Evolutionary conservation across 2,797 vertebrate species (phyloP), one percentile per base, ranked within the genome.

Genomic region (Leptatherina wallacei): DNA sequence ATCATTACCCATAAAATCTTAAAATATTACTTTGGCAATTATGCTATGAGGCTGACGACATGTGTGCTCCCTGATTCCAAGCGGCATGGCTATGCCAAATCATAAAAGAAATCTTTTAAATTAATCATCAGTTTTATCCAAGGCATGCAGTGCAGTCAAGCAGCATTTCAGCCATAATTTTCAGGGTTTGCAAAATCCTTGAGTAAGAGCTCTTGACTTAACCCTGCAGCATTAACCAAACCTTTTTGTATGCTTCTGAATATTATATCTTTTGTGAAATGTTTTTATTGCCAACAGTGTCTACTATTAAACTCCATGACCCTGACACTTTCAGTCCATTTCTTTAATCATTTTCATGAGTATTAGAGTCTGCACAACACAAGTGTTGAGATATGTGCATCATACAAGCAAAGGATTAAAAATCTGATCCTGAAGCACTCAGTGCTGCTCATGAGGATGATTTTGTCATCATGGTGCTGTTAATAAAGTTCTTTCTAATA

Each of bases 401-500:
- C 2, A 54, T 57, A 10, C 20, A 64, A 24, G 59, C 49, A 52
- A 29, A 61, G 60, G 24, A 61, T 71, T 65, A 44, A 54, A 30
- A 69, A 79, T 76, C 60, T 54, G 61, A 81, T 78, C 52, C 67
- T 49, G 68, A 62, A 35, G 60, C 57, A 18, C 59, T 57, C 65
- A 47, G 49, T 75, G 61, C 57, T 71, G 67, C 30, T 4, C 24
- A 30, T 51, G 36, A 76, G 78, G 52, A 75, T 76, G 79, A 77
- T 71, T 82, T 78, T 89, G 85, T 87, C 82, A 75, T 16, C 2
- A 30, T 44, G 65, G 3, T 71, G 76, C 44, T 87, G 77, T 80
- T 84, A 88, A 93, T 94, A 92, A 93, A 93, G 91, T 86, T 92
- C 18, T 84, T 65, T 89, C 84, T 81, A 85, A 59, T 77, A 74